Conservation (phyloP, 1,140 invertebrate species). For the Brachystomella parvula region DNA sequence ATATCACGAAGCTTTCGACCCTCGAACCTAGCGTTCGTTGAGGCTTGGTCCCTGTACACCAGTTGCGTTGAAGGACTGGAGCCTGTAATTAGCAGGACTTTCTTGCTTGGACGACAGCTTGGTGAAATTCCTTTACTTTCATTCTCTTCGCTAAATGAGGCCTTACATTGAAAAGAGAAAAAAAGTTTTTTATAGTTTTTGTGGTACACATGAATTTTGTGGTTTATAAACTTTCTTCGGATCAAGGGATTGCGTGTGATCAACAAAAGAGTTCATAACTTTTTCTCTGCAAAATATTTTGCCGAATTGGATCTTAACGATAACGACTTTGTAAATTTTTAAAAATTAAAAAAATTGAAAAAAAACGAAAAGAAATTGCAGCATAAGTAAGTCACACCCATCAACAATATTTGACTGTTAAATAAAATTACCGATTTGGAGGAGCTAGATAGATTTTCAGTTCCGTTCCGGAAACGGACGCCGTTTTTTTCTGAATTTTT, state of each 20-base stretch:
- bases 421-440: neutral
- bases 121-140: neutral
- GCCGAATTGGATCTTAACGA: too few relatives aligned
- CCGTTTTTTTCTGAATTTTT: neutral
- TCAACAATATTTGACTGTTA: neutral
- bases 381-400: neutral
- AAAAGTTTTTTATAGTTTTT: neutral
- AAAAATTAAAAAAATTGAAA: too few relatives aligned
- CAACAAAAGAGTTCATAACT: neutral
- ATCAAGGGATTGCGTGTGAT: neutral
- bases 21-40: conserved; percentile 11
- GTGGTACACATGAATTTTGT: neutral
- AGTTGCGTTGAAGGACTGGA: conserved; percentile 27
- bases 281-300: neutral
- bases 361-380: neutral
- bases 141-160: neutral
- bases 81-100: conserved; percentile 34
- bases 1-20: conserved; percentile 11
- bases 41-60: conserved; percentile 28
- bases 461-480: neutral
- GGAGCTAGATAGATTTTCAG: neutral
- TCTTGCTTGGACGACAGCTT: conserved; percentile 15
- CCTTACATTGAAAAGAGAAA: neutral
- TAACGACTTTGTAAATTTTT: too few relatives aligned
- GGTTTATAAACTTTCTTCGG: neutral